phyloP scores from a whole-genome alignment of 2,888 invertebrate species.

The Tetranychus piercei region DNA sequence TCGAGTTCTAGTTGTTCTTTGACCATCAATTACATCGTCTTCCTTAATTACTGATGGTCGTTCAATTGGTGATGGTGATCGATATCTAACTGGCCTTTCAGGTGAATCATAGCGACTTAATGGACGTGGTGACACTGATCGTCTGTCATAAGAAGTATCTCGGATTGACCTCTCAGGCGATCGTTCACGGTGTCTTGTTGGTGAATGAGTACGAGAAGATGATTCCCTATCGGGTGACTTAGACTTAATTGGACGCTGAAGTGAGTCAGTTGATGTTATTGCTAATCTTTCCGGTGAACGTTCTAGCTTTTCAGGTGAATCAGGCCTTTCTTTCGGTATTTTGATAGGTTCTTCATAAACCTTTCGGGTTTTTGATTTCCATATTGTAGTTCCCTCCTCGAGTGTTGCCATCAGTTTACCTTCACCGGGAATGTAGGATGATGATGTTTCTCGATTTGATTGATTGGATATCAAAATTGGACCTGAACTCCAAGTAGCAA shows the following conservation, averaged over 20 bases:
- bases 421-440: conserved; percentile 16
- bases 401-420: conserved; percentile 4
- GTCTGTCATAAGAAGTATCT: neutral
- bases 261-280: too few species aligned
- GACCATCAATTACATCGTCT: neutral
- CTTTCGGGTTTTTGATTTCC: conserved; percentile 14
- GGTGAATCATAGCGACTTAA: neutral
- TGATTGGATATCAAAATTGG: neutral
- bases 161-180: neutral
- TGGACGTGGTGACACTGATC: neutral
- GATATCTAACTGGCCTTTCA: neutral
- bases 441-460: neutral
- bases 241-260: neutral
- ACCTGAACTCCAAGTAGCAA: conserved; percentile 5
- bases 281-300: neutral
- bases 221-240: neutral
- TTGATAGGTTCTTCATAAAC: conserved; percentile 10
- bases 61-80: neutral
- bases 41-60: neutral
- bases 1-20: neutral
- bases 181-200: neutral
- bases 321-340: neutral
- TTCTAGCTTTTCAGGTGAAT: neutral
- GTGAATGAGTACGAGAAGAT: neutral
- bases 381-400: conserved; percentile 16